phyloP scores from a whole-genome alignment of 2,797 vertebrate species.

The Neosilurus hyrtlii region DNA sequence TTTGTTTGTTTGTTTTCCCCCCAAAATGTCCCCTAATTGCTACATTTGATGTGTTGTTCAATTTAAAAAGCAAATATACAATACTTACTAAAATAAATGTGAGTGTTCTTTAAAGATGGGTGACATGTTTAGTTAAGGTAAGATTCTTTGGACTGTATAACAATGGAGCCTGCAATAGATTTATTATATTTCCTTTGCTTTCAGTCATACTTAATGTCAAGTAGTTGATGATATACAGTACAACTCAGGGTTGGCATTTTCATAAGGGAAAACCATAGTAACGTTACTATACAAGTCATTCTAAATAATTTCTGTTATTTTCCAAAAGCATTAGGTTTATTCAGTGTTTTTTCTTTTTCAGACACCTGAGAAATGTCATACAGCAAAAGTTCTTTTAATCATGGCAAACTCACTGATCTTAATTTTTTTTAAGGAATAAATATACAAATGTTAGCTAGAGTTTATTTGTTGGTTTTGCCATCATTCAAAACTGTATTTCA shows the following conservation, averaged over 20 bases:
- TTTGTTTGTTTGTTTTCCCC: no score
- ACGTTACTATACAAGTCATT: constrained; percentile 23
- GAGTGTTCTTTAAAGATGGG: neutral
- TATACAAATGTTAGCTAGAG: constrained; percentile 33
- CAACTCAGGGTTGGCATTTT: neutral
- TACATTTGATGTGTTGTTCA: neutral
- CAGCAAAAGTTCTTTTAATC: constrained; percentile 34
- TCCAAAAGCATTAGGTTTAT: constrained; percentile 36
- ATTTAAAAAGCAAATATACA: neutral
- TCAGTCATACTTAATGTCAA: constrained; percentile 7
- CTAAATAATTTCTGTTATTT: constrained; percentile 21
- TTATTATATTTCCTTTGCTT: constrained; percentile 39
- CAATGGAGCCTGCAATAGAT: neutral
- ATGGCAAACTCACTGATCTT: neutral
- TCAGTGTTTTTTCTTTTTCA: constrained; percentile 35
- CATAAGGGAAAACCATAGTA: neutral
- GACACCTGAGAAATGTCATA: constrained; percentile 52
- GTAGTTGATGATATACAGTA: constrained; percentile 11
- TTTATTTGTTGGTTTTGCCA: constrained; percentile 21
- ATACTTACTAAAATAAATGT: neutral
- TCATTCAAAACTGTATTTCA: constrained; percentile 2
- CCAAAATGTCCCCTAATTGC: neutral
- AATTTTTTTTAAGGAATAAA: constrained; percentile 1
- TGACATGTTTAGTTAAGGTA: neutral
- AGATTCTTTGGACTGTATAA: constrained; percentile 16